Conservation (phyloP, 1,140 invertebrate genomes). For the Plodia interpunctella region DNA sequence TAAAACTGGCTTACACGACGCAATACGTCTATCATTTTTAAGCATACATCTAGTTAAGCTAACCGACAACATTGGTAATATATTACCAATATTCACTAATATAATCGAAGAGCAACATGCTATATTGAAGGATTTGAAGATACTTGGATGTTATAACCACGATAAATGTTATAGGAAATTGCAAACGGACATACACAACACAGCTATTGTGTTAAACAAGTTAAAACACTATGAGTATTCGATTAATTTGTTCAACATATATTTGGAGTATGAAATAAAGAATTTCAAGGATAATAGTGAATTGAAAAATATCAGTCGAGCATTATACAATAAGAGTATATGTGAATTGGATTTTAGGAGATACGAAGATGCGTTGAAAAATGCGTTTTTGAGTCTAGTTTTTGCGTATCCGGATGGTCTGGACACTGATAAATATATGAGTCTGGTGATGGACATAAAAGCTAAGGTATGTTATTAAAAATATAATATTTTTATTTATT, state of each 20-base stretch:
- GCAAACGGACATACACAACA: slow-evolving; percentile 57
- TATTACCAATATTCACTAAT: slow-evolving; percentile 26
- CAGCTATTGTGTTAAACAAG: slow-evolving; percentile 49
- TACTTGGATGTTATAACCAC: slow-evolving; percentile 38
- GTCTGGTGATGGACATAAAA: slow-evolving; percentile 61
- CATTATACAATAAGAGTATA: slow-evolving; percentile 62
- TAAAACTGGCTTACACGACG: slow-evolving; percentile 49
- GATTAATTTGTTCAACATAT: slow-evolving; percentile 53
- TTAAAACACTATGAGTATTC: slow-evolving; percentile 41
- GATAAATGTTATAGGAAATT: slow-evolving; percentile 47
- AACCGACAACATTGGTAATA: slow-evolving; percentile 23
- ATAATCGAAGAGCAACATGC: slow-evolving; percentile 43
- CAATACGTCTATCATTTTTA: slow-evolving; percentile 46
- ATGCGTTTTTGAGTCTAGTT: slow-evolving; percentile 54
- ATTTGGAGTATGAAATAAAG: slow-evolving; percentile 46
- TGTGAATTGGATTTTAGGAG: slow-evolving; percentile 50
- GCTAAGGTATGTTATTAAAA: slow-evolving; percentile 43
- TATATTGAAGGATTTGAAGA: slow-evolving; percentile 37
- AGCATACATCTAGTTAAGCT: slow-evolving; percentile 37
- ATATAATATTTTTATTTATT: no score
- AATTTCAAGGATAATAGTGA: slow-evolving; percentile 31
- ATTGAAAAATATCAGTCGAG: slow-evolving; percentile 49
- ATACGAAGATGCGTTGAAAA: slow-evolving; percentile 40
- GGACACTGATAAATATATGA: slow-evolving; percentile 50
- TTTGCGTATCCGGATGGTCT: slow-evolving; percentile 38